Conservation (phyloP, 2,113 vertebrate genomes). For the Chaetodon auriga region DNA sequence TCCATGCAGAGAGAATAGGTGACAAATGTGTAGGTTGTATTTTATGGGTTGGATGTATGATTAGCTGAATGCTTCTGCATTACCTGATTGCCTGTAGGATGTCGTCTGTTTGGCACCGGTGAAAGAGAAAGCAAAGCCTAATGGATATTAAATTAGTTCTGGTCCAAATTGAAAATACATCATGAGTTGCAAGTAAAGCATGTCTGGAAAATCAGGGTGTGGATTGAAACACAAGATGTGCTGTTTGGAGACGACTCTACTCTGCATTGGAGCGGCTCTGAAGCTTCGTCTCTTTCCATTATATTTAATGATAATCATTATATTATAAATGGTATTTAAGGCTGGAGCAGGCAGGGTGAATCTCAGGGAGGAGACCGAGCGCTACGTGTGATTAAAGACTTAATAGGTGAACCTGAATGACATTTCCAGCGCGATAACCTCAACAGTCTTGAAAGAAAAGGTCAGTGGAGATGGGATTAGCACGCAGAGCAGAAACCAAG, state of each 20-base stretch:
- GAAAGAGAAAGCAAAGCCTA: slow-evolving; percentile 10
- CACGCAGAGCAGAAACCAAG: slow-evolving; percentile 10
- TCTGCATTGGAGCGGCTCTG: background rate
- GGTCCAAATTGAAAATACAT: slow-evolving; percentile 26
- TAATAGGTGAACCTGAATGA: slow-evolving; percentile 37
- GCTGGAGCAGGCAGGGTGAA: background rate
- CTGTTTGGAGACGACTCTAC: background rate
- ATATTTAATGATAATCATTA: slow-evolving; percentile 48
- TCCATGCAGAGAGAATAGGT: background rate
- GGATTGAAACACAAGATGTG: slow-evolving; percentile 25
- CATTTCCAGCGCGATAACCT: slow-evolving; percentile 28
- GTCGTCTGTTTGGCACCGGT: slow-evolving; percentile 2
- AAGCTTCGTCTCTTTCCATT: background rate
- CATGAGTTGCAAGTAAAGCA: background rate
- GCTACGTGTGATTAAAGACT: slow-evolving; percentile 41
- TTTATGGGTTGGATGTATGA: slow-evolving; percentile 36
- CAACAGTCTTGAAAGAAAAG: slow-evolving; percentile 26
- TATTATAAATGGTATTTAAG: slow-evolving; percentile 32
- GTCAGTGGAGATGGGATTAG: slow-evolving; percentile 23
- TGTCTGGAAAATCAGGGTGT: slow-evolving; percentile 15
- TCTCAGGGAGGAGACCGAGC: background rate
- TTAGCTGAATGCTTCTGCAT: slow-evolving; percentile 36
- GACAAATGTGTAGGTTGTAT: background rate
- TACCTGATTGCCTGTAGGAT: slow-evolving; percentile 33
- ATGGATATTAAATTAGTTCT: slow-evolving; percentile 46